A percentile compares a stretch with the other conserved stretches of the same genome.
Conservation (phyloP, 1,140 invertebrate species). For the Anoplolepis gracilipes region DNA sequence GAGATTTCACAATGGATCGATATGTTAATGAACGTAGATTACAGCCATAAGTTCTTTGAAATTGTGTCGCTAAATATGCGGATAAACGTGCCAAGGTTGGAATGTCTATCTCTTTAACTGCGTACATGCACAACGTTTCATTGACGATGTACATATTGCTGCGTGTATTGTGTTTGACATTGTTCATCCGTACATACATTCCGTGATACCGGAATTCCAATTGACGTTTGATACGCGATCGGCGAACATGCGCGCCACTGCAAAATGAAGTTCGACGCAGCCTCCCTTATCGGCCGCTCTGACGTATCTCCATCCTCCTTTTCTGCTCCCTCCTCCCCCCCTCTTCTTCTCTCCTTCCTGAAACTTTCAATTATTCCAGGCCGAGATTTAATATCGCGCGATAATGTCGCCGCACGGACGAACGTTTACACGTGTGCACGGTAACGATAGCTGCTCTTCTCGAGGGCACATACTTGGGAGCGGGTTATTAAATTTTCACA, state of each 20-base stretch:
- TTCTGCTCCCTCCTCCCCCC: neutral
- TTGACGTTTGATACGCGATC: slow-evolving; percentile 64
- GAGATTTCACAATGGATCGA: neutral
- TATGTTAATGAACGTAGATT: slow-evolving; percentile 15
- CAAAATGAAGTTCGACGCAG: slow-evolving; percentile 68
- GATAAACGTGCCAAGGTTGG: slow-evolving; percentile 36
- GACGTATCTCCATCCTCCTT: slow-evolving; percentile 14
- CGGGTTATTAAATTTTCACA: slow-evolving; percentile 83
- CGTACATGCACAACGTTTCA: slow-evolving; percentile 29
- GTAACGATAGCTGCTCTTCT: slow-evolving; percentile 72
- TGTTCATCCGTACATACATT: slow-evolving; percentile 48
- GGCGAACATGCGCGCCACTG: slow-evolving; percentile 58
- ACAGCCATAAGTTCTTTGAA: neutral
- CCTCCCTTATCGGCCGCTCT: slow-evolving; percentile 47
- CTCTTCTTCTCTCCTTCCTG: neutral
- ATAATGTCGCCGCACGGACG: slow-evolving; percentile 71
- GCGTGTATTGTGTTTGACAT: slow-evolving; percentile 36
- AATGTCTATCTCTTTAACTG: slow-evolving; percentile 37
- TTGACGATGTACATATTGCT: slow-evolving; percentile 53
- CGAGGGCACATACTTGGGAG: slow-evolving; percentile 76
- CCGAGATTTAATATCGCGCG: slow-evolving; percentile 81
- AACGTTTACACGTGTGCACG: slow-evolving; percentile 80
- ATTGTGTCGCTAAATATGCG: slow-evolving; percentile 26
- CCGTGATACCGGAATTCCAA: slow-evolving; percentile 57
- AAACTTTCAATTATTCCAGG: slow-evolving; percentile 82